Base-by-base conservation (phyloP, 1,140 invertebrate species). In the Zophobas morio region DNA sequence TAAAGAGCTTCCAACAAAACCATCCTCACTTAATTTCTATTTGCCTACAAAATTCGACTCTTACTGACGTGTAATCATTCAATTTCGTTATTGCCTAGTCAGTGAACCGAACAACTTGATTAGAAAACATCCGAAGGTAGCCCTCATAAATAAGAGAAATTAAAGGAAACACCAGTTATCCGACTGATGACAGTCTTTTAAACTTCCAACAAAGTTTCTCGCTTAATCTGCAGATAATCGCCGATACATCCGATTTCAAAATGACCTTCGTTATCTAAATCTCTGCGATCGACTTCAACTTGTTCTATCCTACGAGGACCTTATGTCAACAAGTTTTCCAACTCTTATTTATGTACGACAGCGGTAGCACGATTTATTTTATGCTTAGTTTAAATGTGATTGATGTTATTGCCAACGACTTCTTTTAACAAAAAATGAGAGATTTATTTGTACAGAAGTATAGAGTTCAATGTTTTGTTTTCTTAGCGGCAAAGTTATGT, bases 251-350 rank as follows among this genome's bases (percentile, higher is more conserved):
- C 60, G 60, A 8, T 66, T 66, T 42, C 42, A 39, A 66, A 66
- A 39, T 66, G 60, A 66, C 42, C 60, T 66, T 66, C 39, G 60
- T 66, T 66, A 66, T 66, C 60, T 66, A 66, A 66, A 66, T 66
- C 60, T 39, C 39, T 66, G 40, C 60, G 60, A 66, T 66, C 60
- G 39, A 66, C 6, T 42, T 66, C 3, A 42, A 66, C 36, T 36
- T 42, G 60, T 66, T 40, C 33, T 66, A 66, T 66, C 20, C 60
- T 66, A 66, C 60, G 20, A 40, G 60, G 60, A 66, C 60, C 60
- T 66, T 66, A 66, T 66, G 60, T 66, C 60, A 66, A 66, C 60
- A 66, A 66, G 37, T 66, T 66, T 32, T 32, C 40, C 60, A 66
- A 66, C 39, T 66, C 42, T 66, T 66, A 66, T 66, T 66, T 66